Conservation (phyloP, 2,797 vertebrate species). For the Margarornis squamiger region DNA sequence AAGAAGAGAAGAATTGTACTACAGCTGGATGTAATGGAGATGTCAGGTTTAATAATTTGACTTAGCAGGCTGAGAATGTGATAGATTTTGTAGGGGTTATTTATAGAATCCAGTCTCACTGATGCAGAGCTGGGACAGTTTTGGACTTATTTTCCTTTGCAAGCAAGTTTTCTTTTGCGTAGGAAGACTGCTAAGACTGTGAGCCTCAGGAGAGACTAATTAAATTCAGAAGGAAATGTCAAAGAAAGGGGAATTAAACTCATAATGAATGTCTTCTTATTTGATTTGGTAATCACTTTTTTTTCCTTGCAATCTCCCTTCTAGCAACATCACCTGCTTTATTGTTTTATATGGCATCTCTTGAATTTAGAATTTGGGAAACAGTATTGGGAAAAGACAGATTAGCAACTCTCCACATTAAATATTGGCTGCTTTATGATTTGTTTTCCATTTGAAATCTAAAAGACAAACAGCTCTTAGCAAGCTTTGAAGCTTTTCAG, state of each 20-base stretch:
- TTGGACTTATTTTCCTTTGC: slow-evolving; percentile 39
- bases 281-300: neutral
- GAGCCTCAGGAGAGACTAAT: slow-evolving; percentile 16
- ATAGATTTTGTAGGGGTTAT: slow-evolving; percentile 66
- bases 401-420: neutral
- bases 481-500: slow-evolving; percentile 33
- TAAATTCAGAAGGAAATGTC: slow-evolving; percentile 40
- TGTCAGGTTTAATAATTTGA: slow-evolving; percentile 68
- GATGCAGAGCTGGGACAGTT: slow-evolving; percentile 43
- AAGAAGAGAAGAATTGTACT: slow-evolving; percentile 15
- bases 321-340: neutral
- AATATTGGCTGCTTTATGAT: neutral
- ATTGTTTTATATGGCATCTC: neutral
- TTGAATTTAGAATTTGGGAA: neutral
- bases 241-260: slow-evolving; percentile 19
- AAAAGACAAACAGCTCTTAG: neutral
- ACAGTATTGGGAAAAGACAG: neutral
- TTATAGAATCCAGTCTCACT: slow-evolving; percentile 60
- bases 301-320: neutral
- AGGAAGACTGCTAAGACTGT: neutral
- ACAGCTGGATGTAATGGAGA: slow-evolving; percentile 51
- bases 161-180: slow-evolving; percentile 37
- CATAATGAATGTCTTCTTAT: slow-evolving; percentile 11
- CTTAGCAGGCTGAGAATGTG: slow-evolving; percentile 47
- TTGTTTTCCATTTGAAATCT: slow-evolving; percentile 18